Evolutionary conservation across 2,797 vertebrate species (phyloP).

Genomic region (Peromyscus attwateri): DNA sequence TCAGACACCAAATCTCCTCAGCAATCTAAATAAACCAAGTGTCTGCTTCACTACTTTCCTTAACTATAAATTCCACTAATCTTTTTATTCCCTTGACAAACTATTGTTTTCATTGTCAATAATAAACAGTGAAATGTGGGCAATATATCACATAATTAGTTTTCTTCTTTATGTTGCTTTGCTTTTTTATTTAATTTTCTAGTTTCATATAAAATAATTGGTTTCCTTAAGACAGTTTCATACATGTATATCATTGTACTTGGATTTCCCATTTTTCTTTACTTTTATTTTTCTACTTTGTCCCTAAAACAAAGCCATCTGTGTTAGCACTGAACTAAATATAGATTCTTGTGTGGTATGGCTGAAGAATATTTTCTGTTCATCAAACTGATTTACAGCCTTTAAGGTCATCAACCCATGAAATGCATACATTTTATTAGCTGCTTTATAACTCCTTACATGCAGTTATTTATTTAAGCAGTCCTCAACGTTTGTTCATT

Average conservation of each 20-base stretch:
- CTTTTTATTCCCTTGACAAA: not conserved
- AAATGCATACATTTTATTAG: constrained; percentile 8
- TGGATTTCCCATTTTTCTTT: not conserved
- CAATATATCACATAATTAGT: not conserved
- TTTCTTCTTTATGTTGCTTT: not conserved
- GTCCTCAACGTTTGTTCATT: constrained; percentile 13
- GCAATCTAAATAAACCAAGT: constrained; percentile 33
- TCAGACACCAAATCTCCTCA: constrained; percentile 10
- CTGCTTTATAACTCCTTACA: constrained; percentile 20
- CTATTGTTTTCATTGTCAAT: not conserved
- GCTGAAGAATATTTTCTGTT: constrained; percentile 37
- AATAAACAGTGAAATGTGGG: not conserved
- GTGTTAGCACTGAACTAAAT: not conserved
- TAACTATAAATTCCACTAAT: constrained; percentile 25
- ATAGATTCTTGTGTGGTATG: not conserved
- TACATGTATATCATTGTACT: not conserved
- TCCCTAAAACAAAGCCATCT: constrained; percentile 33
- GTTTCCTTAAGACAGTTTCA: not conserved
- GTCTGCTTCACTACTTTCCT: not conserved
- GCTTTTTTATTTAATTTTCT: not conserved
- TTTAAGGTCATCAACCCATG: constrained; percentile 16
- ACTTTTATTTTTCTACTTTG: constrained; percentile 59
- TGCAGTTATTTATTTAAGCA: constrained; percentile 40
- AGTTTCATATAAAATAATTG: not conserved
- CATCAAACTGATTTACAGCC: not conserved